Base-by-base conservation (phyloP, 2,888 invertebrate species). In the Galerucella calmariensis region DNA sequence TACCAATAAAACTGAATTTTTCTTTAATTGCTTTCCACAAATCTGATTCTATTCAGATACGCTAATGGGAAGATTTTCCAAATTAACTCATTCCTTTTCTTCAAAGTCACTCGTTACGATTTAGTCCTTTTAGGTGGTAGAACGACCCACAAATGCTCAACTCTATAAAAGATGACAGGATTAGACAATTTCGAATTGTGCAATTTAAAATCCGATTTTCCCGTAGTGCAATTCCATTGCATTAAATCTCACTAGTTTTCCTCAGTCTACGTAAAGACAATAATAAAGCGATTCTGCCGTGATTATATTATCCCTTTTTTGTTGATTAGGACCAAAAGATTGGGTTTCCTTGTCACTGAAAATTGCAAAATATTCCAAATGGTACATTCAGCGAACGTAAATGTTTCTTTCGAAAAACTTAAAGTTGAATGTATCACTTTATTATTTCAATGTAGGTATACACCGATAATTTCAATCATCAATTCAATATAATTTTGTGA, bases 181-280 rank as follows among this genome's bases (percentile, higher is more conserved):
- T 76, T 76, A 76, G 71, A 76, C 73, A 71, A 73, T 77, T 79
- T 78, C 73, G 74, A 73, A 74, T 74, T 78, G 73, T 73, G 69
- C 78, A 78, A 80, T 80, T 80, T 79, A 77, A 80, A 80, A 79
- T 79, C 79, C 75, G 79, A 79, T 80, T 80, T 80, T 79, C 79
- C 73, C 78, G 74, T 72, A 65, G 74, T 79, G 78, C 77, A 78
- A 73, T 77, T 79, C 74, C 74, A 67, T 63, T 74, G 78, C 78
- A 76, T 74, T 78, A 78, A 77, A 79, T 76, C 76, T 48, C 48
- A 48, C 48, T 48, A 48, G 48, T 14, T 48, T 14, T 48, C 48
- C 48, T 48, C 14, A 48, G 48, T 48, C 48, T 14, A 1, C 12
- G 48, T 12, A 48, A 48, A 48, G 48, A 48, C 48, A 48, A 48